Evolutionary conservation across 1,140 invertebrate genomes (phyloP).

Genomic region (Micrasema longulum): DNA sequence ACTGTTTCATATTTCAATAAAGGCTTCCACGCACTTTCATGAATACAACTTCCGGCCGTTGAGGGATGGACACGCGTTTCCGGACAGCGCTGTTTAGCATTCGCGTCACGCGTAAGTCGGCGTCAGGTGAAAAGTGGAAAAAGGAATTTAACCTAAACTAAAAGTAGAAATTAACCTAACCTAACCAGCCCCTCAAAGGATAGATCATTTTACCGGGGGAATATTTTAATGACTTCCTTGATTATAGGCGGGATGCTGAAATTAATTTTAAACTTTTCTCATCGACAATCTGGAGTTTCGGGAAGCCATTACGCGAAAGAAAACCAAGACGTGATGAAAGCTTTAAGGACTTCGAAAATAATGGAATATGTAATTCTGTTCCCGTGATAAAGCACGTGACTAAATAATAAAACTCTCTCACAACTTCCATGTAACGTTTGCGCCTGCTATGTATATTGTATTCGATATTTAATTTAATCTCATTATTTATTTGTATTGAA

Average conservation of each 20-base stretch:
- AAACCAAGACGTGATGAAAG: slow-evolving; percentile 13
- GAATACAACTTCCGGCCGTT: slow-evolving; percentile 12
- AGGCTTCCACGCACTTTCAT: no score
- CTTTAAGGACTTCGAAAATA: slow-evolving; percentile 13
- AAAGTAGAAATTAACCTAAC: not conserved
- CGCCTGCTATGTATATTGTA: no score
- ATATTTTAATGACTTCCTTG: slow-evolving; percentile 30
- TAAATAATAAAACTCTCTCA: no score
- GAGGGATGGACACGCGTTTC: slow-evolving; percentile 9
- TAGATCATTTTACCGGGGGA: slow-evolving; percentile 1
- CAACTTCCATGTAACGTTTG: no score
- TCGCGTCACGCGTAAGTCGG: slow-evolving; percentile 6
- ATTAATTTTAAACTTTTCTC: slow-evolving; percentile 32
- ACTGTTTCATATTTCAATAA: no score
- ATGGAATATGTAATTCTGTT: slow-evolving; percentile 29
- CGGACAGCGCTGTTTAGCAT: slow-evolving; percentile 13
- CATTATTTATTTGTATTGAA: no score
- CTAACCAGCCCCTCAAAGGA: not conserved
- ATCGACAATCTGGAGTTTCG: slow-evolving; percentile 18
- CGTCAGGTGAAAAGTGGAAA: no score
- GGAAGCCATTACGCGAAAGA: slow-evolving; percentile 29
- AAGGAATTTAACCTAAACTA: slow-evolving; percentile 12
- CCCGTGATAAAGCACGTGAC: not conserved
- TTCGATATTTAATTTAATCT: no score
- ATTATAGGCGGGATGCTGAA: slow-evolving; percentile 18